Evolutionary conservation across 2,888 invertebrate species (phyloP), one percentile per base, ranked within the genome.

Genomic region (Ennomos quercinarius): DNA sequence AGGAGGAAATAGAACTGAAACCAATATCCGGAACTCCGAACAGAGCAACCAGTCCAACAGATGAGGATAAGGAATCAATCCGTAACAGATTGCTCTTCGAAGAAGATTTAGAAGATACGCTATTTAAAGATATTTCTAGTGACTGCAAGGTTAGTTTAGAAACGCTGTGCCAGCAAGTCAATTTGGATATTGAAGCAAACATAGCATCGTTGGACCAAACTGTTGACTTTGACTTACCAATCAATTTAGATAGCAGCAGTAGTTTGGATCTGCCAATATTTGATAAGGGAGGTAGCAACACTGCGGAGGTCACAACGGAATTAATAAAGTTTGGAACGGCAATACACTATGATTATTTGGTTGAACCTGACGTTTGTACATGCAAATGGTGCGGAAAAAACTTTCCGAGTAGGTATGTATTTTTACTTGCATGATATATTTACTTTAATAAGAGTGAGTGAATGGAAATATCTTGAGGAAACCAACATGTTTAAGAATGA

Each of bases 331-430:
- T 41, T 34, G 17, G 36, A 2, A 54, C 60, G 3, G 75, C 76
- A 64, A 65, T 83, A 0, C 78, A 78, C 64, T 81, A 76, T 41
- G 72, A 84, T 27, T 72, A 75, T 0, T 53, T 86, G 4, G 41
- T 75, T 0, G 67, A 51, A 4, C 68, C 75, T 0, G 74, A 76
- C 0, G 37, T 71, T 0, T 77, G 64, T 65, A 45, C 61, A 0
- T 86, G 86, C 46, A 74, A 53, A 11, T 72, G 57, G 2, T 86
- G 86, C 44, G 42, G 42, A 0, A 57, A 63, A 6, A 54, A 57
- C 0, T 86, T 81, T 50, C 70, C 72, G 13, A 77, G 71, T 35
- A 77, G 83, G 86, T 84, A 12, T 76, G 78, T 70, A 17, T 5
- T 10, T n/a, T 44, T 44, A 27, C 27, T 5, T 6, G 27, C 6